Evolutionary conservation across 2,113 vertebrate genomes (phyloP).

Genomic region (Oostethus manadensis): DNA sequence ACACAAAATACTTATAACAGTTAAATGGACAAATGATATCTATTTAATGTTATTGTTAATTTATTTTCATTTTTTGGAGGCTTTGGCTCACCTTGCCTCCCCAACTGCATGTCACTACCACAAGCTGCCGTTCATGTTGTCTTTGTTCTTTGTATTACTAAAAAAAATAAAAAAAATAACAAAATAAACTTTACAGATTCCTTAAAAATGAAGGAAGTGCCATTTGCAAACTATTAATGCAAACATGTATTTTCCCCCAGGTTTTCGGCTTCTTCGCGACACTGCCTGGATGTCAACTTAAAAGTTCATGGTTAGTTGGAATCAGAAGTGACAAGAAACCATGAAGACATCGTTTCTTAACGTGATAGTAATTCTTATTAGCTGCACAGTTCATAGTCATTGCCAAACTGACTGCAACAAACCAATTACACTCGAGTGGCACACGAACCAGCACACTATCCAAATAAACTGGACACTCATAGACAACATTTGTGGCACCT

Average conservation of each 20-base stretch:
- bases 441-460: slow-evolving; percentile 40
- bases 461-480: slow-evolving; percentile 72
- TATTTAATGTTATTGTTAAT: no score
- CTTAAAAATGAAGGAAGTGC: neutral
- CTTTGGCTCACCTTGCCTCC: no score
- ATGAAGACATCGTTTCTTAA: slow-evolving; percentile 31
- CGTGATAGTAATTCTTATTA: slow-evolving; percentile 33
- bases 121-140: no score
- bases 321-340: slow-evolving; percentile 21
- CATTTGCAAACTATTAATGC: neutral
- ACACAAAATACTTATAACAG: no score
- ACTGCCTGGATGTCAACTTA: no score
- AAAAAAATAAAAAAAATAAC: neutral
- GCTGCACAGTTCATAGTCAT: slow-evolving; percentile 16
- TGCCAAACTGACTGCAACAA: slow-evolving; percentile 64
- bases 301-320: slow-evolving; percentile 3
- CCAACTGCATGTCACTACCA: no score
- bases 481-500: slow-evolving; percentile 67
- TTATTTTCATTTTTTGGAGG: no score
- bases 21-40: no score
- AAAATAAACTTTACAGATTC: neutral
- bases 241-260: neutral
- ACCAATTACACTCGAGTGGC: slow-evolving; percentile 65
- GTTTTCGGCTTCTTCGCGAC: neutral
- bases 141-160: no score